Base-by-base conservation (phyloP, 2,888 invertebrate species). In the Aromia moschata region DNA sequence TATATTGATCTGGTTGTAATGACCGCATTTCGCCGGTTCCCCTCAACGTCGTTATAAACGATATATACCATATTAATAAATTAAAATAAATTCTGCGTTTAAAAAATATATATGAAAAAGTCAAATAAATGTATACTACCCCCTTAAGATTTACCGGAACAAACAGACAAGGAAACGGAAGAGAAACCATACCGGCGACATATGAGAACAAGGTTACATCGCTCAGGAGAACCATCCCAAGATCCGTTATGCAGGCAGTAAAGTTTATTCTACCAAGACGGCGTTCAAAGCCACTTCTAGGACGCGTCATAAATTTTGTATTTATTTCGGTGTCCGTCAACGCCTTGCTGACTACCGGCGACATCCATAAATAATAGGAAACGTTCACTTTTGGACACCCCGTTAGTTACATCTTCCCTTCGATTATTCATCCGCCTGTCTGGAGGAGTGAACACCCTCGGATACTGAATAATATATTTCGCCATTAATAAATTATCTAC, bases 381-480 rank as follows among this genome's bases (percentile, higher is more conserved):
- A 16, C 31, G 31, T 33, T 33, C 45, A 46, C 45, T 46, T 10
- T 46, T 16, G 45, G 45, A 33, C 45, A 46, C 45, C 45, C 31
- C 31, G 31, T 46, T 33, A 46, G 45, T 46, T 46, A 30, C 45
- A 11, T 15, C 31, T 46, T 31, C 33, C 16, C 31, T 33, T 46
- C 45, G 33, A 46, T 46, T 46, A 46, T 46, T 46, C 45, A 46
- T 33, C 16, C 10, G n/a, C 15, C 33, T 33, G 45, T 15, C 45
- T n/a, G 16, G 10, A n/a, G 45, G 14, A 15, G 17, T 16, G n/a
- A n/a, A 16, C 45, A 30, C 30, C 16, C 33, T 11, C 17, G 30
- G 45, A 46, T 33, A 31, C 10, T 33, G 33, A 46, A 46, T 46
- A 46, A 46, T 46, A 31, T 33, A 46, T 46, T 5, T 25, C 4